These are phyloP conservation scores for Parapristionchus giblindavisi DNA, from an alignment of 2,888 invertebrate genomes.

Conservation along the genomic window DNA sequence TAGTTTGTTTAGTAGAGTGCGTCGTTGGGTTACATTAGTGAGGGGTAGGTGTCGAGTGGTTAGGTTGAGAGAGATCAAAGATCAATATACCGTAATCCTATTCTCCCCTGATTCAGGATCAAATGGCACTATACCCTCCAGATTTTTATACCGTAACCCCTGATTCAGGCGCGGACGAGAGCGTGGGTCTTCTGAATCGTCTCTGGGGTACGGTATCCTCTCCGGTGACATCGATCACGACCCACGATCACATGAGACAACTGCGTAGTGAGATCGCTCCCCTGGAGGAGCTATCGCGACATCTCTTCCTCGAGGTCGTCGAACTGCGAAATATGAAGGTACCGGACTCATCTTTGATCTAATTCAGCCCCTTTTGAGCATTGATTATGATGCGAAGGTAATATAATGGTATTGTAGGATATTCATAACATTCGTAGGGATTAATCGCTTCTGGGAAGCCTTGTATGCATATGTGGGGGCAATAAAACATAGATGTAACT, in stretches of 20 bases:
- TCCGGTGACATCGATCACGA: conserved; percentile 38
- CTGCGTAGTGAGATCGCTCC: conserved; percentile 80
- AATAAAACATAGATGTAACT: too few relatives aligned
- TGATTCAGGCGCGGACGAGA: conserved; percentile 43
- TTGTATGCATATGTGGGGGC: too few relatives aligned
- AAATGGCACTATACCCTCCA: background rate
- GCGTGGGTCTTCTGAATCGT: conserved; percentile 53
- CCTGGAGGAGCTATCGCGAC: conserved; percentile 89
- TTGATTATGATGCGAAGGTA: too few relatives aligned
- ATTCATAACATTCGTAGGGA: conserved; percentile 37
- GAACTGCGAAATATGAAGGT: conserved; percentile 80
- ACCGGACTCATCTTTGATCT: too few relatives aligned
- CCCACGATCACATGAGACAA: conserved; percentile 53
- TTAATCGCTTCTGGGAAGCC: too few relatives aligned
- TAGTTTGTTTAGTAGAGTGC: background rate
- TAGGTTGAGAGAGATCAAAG: background rate
- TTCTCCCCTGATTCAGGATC: background rate
- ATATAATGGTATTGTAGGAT: too few relatives aligned
- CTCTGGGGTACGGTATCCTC: conserved; percentile 54
- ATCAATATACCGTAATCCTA: too few relatives aligned
- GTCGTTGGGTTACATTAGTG: background rate
- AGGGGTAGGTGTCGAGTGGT: background rate
- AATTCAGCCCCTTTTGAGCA: too few relatives aligned
- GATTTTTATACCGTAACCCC: background rate
- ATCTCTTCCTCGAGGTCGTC: conserved; percentile 93